phyloP scores from a whole-genome alignment of 1,140 invertebrate species.

The Apocrypta bakeri region DNA sequence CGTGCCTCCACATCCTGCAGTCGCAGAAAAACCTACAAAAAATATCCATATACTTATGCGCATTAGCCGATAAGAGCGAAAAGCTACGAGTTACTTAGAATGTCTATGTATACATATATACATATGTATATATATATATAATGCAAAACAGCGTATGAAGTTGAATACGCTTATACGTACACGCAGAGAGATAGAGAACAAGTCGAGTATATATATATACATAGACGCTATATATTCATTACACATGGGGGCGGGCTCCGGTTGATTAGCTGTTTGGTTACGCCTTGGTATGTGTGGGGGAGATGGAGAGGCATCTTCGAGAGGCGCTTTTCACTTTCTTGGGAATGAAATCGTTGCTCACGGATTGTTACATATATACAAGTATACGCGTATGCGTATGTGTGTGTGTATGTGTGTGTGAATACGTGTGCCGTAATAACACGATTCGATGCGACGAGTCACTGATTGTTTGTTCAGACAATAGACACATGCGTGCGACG shows the following conservation, averaged over 20 bases:
- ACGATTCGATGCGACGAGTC: not conserved
- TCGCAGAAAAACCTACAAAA: no score
- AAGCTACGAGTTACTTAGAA: no score
- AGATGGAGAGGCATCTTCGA: not conserved
- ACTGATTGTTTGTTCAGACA: not conserved
- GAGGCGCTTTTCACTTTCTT: not conserved
- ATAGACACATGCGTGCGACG: slow-evolving; percentile 1
- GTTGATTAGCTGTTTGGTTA: slow-evolving; percentile 63
- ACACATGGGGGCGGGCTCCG: slow-evolving; percentile 53
- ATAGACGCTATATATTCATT: not conserved
- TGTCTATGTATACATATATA: no score
- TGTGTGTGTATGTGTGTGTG: not conserved
- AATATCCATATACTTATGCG: no score
- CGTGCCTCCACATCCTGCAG: no score
- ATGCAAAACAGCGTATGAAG: no score
- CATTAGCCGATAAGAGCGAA: no score
- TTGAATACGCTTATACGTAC: no score
- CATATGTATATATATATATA: no score
- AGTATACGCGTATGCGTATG: not conserved
- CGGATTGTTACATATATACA: no score
- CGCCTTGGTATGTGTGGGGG: slow-evolving; percentile 57
- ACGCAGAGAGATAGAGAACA: not conserved
- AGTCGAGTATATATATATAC: not conserved
- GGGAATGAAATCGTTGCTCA: not conserved
- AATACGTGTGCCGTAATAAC: not conserved